phyloP scores from a whole-genome alignment of 2,888 invertebrate genomes.

The Scaptomyza cyrtandrae region DNA sequence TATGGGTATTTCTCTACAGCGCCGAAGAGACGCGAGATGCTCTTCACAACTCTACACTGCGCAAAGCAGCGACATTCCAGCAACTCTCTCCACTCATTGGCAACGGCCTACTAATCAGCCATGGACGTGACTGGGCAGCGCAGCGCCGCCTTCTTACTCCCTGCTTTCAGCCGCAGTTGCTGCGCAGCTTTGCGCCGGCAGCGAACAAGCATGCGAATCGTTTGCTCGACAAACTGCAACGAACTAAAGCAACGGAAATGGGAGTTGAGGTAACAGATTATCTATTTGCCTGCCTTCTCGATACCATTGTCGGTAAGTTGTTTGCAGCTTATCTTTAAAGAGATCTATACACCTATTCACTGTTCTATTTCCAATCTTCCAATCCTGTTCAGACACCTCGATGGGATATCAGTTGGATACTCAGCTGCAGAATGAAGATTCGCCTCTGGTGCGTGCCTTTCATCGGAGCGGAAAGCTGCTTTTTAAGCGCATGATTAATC shows the following conservation, averaged over 20 bases:
- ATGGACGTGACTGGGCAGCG: slow-evolving; percentile 86
- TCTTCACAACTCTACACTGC: slow-evolving; percentile 74
- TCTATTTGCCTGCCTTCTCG: slow-evolving; percentile 87
- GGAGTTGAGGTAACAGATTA: slow-evolving; percentile 85
- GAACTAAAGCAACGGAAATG: slow-evolving; percentile 14
- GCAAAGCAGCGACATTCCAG: slow-evolving; percentile 78
- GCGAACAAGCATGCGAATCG: slow-evolving; percentile 87
- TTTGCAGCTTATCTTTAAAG: neutral
- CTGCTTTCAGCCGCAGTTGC: slow-evolving; percentile 91
- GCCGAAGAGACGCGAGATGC: slow-evolving; percentile 81
- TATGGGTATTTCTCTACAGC: slow-evolving; percentile 82
- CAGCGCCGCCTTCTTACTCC: slow-evolving; percentile 90
- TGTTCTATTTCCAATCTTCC: no score
- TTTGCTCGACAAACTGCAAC: slow-evolving; percentile 84
- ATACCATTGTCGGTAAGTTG: slow-evolving; percentile 86
- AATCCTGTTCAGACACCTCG: slow-evolving; percentile 87
- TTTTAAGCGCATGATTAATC: slow-evolving; percentile 83
- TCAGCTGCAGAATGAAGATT: slow-evolving; percentile 84
- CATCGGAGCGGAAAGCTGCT: slow-evolving; percentile 84
- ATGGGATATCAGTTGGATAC: slow-evolving; percentile 89
- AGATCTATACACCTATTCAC: neutral
- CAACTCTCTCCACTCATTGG: slow-evolving; percentile 80
- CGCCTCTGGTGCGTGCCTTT: slow-evolving; percentile 89
- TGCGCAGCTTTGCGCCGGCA: slow-evolving; percentile 88
- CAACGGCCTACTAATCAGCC: slow-evolving; percentile 82